Evolutionary conservation across 2,113 vertebrate genomes (phyloP), one percentile per base, ranked within the genome.

Genomic region (Xiphophorus couchianus): DNA sequence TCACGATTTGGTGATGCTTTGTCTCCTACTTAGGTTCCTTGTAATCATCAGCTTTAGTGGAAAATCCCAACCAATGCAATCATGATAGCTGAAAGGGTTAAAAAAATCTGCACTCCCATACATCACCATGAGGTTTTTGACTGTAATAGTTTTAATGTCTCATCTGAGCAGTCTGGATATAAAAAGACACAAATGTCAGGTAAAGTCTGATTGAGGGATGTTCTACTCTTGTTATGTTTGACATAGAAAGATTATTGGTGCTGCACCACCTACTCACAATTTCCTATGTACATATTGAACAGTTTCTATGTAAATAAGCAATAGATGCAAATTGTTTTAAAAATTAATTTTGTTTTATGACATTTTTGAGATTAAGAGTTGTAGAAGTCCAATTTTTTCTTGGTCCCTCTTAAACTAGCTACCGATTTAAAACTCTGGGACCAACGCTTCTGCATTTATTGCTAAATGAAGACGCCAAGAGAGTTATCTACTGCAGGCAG

Each of bases 361-460:
- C 7, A 9, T 58, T 58, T 25, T n/a, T 58, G 0, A 58, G 51
- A 1, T 58, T 58, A 17, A 28, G 51, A 58, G 7, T 58, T 25
- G 22, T 58, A n/a, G 25, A n/a, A n/a, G 8, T n/a, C 22, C 7
- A 25, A 1, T n/a, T 11, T 58, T 58, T 58, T 58, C 22, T 58
- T n/a, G 44, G 44, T 19, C 17, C 17, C 44, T 17, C 51, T 58
- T 9, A 11, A 25, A 58, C 51, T 58, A 58, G 51, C 51, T 58
- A 7, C 17, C n/a, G 7, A n/a, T 58, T 58, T 58, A 5, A 48
- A 14, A 15, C 44, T 48, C 51, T 58, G 22, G 7, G 51, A 3
- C 2, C 51, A 58, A 58, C 7, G 2, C 96, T 98, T 97, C 97
- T 99, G 97, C 83, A 98, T 99, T 42, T 15, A 42, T 12, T 42